phyloP scores from a whole-genome alignment of 2,113 vertebrate genomes.

The Ictalurus furcatus region DNA sequence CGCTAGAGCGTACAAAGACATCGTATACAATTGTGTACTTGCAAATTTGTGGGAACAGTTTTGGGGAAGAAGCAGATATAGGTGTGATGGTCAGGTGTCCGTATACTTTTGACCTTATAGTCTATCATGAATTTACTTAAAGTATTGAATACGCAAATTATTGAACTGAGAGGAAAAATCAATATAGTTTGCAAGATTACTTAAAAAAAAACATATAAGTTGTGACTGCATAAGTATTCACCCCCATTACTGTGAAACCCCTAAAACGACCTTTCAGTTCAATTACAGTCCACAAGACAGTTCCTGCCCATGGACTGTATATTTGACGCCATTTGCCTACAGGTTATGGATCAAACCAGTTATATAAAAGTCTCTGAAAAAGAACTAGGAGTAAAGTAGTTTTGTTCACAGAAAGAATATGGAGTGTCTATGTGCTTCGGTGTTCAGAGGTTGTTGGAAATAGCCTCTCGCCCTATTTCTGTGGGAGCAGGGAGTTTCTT shows the following conservation, averaged over 20 bases:
- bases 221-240: too few species aligned
- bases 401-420: not conserved
- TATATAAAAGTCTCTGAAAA: not conserved
- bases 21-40: not conserved
- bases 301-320: not conserved
- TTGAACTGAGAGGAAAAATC: not conserved
- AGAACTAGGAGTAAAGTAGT: not conserved
- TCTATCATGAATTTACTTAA: not conserved
- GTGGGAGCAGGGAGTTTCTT: slow-evolving; percentile 37
- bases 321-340: not conserved
- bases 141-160: not conserved
- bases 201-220: too few species aligned
- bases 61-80: not conserved
- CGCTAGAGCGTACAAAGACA: not conserved
- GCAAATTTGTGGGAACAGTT: not conserved
- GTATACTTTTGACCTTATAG: not conserved
- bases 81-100: not conserved
- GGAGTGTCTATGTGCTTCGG: slow-evolving; percentile 1
- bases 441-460: slow-evolving; percentile 36
- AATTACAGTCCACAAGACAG: not conserved
- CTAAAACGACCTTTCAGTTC: not conserved
- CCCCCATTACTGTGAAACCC: too few species aligned
- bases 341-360: not conserved
- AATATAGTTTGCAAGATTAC: not conserved
- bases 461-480: slow-evolving; percentile 44